Base-by-base conservation (phyloP, 1,140 invertebrate species). In the Coptotermes formosanus region DNA sequence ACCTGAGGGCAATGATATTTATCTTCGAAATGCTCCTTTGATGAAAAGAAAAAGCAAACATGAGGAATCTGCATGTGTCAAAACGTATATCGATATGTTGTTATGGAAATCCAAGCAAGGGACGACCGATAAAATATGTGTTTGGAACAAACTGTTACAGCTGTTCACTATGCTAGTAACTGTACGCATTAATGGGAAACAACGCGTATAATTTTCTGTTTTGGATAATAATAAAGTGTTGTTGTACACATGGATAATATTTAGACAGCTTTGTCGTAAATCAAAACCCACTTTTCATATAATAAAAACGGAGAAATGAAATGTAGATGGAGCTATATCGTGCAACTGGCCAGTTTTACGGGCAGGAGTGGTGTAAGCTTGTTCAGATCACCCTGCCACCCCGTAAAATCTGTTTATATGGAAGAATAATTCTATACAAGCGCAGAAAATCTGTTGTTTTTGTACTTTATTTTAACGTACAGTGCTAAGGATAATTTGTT, bases 251-350 rank as follows among this genome's bases (percentile, higher is more conserved):
- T 7, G 64, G 30, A 75, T 12, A 75, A 75, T 75, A 30, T 75
- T 75, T 75, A 75, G 64, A 75, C 64, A 75, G 64, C 25, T 75
- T 75, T 30, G 30, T 75, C 64, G 64, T 75, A 75, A 75, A 75
- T 75, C 64, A 75, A n/a, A 75, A 75, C 4, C 8, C 30, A 25
- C n/a, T 8, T 64, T 64, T 64, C 59, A 6, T 64, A 75, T 75
- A 59, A 59, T 59, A 75, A 75, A n/a, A 75, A 75, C 9, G 25
- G 7, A 75, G 25, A 75, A 75, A 14, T 6, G n/a, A 75, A 75
- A 30, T 75, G n/a, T 6, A 30, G n/a, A 75, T 25, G 64, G 25
- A 64, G 19, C 8, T 64, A 21, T 0, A 23, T 30, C n/a, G 9
- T 75, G 30, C 25, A 30, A 75, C 4, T 75, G 30, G 25, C 3